Conservation (phyloP, 2,113 vertebrate genomes). For the Arizona elegans region DNA sequence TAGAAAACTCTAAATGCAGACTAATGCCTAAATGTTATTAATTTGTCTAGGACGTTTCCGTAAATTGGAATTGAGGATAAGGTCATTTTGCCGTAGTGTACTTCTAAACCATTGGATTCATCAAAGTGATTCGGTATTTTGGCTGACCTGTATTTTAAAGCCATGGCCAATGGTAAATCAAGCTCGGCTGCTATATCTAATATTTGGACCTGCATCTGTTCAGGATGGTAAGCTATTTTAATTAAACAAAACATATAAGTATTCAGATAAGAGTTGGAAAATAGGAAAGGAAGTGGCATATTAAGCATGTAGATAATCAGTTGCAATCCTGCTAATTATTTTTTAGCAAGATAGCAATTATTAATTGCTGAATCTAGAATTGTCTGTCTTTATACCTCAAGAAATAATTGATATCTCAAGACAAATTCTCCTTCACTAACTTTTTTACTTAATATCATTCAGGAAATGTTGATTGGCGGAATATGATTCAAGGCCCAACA, state of each 20-base stretch:
- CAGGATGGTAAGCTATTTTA: conserved; percentile 70
- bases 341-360: not conserved
- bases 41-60: conserved; percentile 66
- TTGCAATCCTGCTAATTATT: not conserved
- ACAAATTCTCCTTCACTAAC: not conserved
- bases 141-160: conserved; percentile 82
- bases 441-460: conserved; percentile 53
- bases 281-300: not conserved
- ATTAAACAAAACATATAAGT: not conserved
- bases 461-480: conserved; percentile 83
- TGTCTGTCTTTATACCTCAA: not conserved
- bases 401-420: not conserved
- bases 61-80: conserved; percentile 78
- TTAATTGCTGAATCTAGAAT: not conserved
- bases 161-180: conserved; percentile 89
- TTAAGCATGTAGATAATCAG: not conserved
- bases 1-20: not conserved
- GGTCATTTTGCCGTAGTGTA: conserved; percentile 80
- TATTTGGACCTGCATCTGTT: conserved; percentile 81
- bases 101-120: conserved; percentile 76
- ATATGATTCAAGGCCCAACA: conserved; percentile 73
- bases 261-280: not conserved
- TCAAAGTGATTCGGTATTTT: conserved; percentile 76
- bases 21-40: not conserved
- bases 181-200: conserved; percentile 83